Evolutionary conservation across 2,888 invertebrate species (phyloP), one percentile per base, ranked within the genome.

Genomic region (Drosophila acutilabella): DNA sequence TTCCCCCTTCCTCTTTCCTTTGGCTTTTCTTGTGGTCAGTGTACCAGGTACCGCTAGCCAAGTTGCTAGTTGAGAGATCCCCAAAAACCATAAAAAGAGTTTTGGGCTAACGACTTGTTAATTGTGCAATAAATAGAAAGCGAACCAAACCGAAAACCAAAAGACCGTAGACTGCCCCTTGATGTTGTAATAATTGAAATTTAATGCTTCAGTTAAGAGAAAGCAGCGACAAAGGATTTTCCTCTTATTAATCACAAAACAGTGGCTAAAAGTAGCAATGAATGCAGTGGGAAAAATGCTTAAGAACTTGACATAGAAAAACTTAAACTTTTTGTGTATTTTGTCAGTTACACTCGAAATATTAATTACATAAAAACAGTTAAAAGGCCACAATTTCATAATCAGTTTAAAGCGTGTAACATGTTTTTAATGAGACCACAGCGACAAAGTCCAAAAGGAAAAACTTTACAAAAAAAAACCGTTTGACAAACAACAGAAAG

Each of bases 51-150:
- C 62, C 72, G 73, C 72, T 72, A 45, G 53, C 30, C 23, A 44
- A 40, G 11, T 14, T 52, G 20, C 38, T 40, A 64, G 52, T 16
- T 56, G 41, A 59, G 60, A 60, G 60, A 74, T 74, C 56, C 52
- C 64, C 36, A 48, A 78, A 78, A 70, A 53, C 20, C 30, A 30
- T 7, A 30, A 73, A 67, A 48, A 64, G 52, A 20, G 59, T 67
- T 62, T 80, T 79, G 78, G 67, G 64, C 84, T 84, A 84, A 84
- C 84, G 84, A 84, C 79, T 84, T 88, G 84, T 84, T 84, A 84
- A 84, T 84, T 88, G 89, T 87, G 89, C 78, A 88, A 88, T 84
- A 78, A 87, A 87, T 88, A 84, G 84, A 84, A 84, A 84, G 89
- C 83, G 57, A 79, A 71, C 51, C 61, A 69, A 44, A 14, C 41